Evolutionary conservation across 2,888 invertebrate species (phyloP).

Genomic region (Lamproptera curius): DNA sequence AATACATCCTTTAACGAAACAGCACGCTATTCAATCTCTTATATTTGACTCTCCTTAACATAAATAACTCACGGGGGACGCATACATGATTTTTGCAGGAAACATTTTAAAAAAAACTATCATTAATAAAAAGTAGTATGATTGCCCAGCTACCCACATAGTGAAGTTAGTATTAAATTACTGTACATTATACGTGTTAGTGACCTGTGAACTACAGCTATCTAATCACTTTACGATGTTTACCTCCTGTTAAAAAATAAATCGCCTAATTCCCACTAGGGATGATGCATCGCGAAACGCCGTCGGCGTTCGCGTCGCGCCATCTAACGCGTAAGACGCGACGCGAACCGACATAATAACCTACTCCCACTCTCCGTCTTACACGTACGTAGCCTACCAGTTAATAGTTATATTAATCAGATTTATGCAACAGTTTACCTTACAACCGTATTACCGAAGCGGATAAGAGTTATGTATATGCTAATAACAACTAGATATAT

Average conservation of each 20-base stretch:
- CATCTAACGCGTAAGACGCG: no score
- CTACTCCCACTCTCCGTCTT: conserved; percentile 58
- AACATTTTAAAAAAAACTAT: conserved; percentile 55
- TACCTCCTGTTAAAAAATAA: conserved; percentile 35
- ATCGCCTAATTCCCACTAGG: conserved; percentile 42
- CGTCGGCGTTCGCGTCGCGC: no score
- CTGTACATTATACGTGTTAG: conserved; percentile 67
- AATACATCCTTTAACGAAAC: conserved; percentile 23
- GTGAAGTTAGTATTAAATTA: conserved; percentile 73
- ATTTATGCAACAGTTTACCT: conserved; percentile 71
- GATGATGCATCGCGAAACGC: conserved; percentile 27
- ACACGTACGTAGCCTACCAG: conserved; percentile 56
- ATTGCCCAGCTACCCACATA: conserved; percentile 76
- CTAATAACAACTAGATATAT: conserved; percentile 52
- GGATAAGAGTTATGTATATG: conserved; percentile 56
- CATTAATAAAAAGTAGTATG: conserved; percentile 68
- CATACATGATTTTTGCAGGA: conserved; percentile 59
- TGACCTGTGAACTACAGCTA: conserved; percentile 62
- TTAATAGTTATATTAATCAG: conserved; percentile 70
- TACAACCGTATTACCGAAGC: conserved; percentile 69
- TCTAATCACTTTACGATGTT: conserved; percentile 49
- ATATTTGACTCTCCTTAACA: conserved; percentile 40
- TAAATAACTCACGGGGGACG: conserved; percentile 51
- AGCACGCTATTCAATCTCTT: conserved; percentile 46
- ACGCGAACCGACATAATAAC: conserved; percentile 38